Evolutionary conservation across 2,797 vertebrate species (phyloP), one percentile per base, ranked within the genome.

Genomic region (Tapera naevia): DNA sequence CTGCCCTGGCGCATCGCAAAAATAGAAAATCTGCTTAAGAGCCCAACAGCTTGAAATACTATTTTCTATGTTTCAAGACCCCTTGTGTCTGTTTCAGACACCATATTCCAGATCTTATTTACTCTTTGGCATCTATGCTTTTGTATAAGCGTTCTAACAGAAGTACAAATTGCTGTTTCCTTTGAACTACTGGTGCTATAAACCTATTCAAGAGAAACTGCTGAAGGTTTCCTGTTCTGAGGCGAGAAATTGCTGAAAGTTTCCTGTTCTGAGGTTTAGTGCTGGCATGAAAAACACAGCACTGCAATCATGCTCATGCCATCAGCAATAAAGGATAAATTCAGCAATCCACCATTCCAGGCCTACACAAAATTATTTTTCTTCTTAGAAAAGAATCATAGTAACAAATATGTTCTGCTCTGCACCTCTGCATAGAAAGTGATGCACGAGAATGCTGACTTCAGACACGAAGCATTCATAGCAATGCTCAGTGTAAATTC

Each of bases 401-500:
- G 39, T 28, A 76, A 71, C 0, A 4, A 90, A 32, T 35, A 46
- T 17, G 64, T 58, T 39, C 43, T 61, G 56, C 45, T 81, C 48
- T 53, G 60, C 30, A 73, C 11, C 41, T 48, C 50, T 39, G 74
- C 41, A 46, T 0, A 81, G 17, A 71, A 74, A 56, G 23, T 1
- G 0, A 50, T 4, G 41, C 0, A 2, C 5, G 16, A 86, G 62
- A 80, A 82, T 0, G 3, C 51, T 37, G 37, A 67, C 21, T 67
- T 78, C 48, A 65, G 64, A 67, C 8, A 43, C 2, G 51, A 86
- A 88, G 15, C 45, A 67, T 37, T 51, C 13, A 5, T 30, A 84
- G 48, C 23, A 56, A 41, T 61, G 22, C 33, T 57, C 24, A 10
- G 7, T 16, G 21, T 30, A 9, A 1, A 45, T 43, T 93, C 33